Base-by-base conservation (phyloP, 2,888 invertebrate species). In the Netelia virgata region DNA sequence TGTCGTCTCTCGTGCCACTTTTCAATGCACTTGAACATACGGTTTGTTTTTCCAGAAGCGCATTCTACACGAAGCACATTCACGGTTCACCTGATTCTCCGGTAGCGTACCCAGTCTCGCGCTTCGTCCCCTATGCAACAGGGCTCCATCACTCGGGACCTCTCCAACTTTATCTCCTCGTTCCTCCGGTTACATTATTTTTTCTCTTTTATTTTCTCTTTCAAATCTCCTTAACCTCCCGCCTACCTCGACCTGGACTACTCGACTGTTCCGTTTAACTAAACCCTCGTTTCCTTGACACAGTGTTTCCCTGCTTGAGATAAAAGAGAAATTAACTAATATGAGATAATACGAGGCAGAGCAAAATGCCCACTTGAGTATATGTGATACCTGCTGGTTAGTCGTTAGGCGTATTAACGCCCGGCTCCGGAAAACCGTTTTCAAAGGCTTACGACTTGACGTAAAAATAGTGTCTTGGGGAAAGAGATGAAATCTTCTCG, bases 1-100 rank as follows among this genome's bases (percentile, higher is more conserved):
- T 36, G 20, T 47, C n/a, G 63, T 20, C 61, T 47, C 18, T 53
- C 64, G 55, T 66, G 55, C 16, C 47, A 80, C 66, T 73, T 73
- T 66, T 55, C 36, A 59, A 59, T 68, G 80, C 74, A 69, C 80
- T 80, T 74, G 74, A 80, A 80, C 68, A 20, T 74, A 14, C 36
- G 53, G 43, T 73, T 72, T 79, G 53, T 74, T 68, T 80, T 68
- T 61, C 61, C 50, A 41, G 68, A 68, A 50, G 68, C 68, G 74
- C 80, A 73, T 74, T 57, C 80, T 66, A 61, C 28, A 41, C 64
- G 20, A 66, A 66, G 68, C 66, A 61, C 73, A 23, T 66, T 78
- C 63, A 16, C 10, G 18, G 63, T 55, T 72, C 47, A 43, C 36
- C 74, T 68, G 61, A 68, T 50, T 73, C 43, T 23, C 64, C 6